A percentile compares a stretch with the other conserved stretches of the same genome.
Evolutionary conservation across 2,113 vertebrate genomes (phyloP).

Genomic region (Neodon shergylaensis): DNA sequence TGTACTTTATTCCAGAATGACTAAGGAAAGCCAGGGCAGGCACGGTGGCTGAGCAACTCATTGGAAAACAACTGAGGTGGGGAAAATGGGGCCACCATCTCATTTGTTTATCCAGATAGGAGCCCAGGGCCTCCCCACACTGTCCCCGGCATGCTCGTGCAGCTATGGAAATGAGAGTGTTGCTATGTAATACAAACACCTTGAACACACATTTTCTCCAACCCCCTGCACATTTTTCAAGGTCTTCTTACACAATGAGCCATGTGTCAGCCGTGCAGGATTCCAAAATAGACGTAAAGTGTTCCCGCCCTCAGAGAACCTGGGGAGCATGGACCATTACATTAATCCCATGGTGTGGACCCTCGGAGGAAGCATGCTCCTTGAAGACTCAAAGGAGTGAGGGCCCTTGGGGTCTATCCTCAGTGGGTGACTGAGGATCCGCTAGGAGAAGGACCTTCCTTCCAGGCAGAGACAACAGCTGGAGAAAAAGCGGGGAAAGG

Average conservation of each 20-base stretch:
- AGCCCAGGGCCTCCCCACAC: not conserved
- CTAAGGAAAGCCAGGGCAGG: not conserved
- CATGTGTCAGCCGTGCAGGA: not conserved
- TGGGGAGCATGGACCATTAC: not conserved
- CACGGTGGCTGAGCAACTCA: not conserved
- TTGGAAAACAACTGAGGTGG: not conserved
- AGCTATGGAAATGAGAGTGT: constrained; percentile 22
- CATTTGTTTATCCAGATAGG: constrained; percentile 52
- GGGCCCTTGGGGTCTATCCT: not conserved
- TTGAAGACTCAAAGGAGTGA: not conserved
- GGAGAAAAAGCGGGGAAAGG: not conserved
- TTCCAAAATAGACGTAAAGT: not conserved
- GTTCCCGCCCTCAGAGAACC: not conserved
- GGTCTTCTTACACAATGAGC: not conserved
- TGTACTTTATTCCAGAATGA: not conserved
- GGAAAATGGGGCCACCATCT: constrained; percentile 45
- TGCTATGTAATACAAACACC: not conserved
- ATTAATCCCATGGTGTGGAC: not conserved
- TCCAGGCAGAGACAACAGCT: not conserved
- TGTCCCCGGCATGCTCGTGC: not conserved
- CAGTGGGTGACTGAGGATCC: not conserved
- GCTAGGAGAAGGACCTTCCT: not conserved
- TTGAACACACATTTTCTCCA: not conserved
- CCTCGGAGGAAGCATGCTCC: rapidly evolving
- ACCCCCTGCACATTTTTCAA: not conserved